Percentiles rank a stretch among this genome's conserved stretches.
phyloP scores from a whole-genome alignment of 2,888 invertebrate species.

The Callyntrura guangdongensis region DNA sequence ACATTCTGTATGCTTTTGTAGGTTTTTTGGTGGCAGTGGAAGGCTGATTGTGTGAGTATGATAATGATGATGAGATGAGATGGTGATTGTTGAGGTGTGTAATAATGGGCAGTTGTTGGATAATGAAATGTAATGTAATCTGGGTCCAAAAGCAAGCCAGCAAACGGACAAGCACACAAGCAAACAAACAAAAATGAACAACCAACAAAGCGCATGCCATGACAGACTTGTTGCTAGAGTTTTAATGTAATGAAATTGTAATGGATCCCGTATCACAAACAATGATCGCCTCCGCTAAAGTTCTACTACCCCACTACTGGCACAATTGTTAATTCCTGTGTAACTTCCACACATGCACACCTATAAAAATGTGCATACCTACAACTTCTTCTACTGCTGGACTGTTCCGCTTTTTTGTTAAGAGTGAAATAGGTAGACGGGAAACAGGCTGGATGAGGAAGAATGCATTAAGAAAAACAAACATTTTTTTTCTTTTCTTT shows the following conservation, averaged over 20 bases:
- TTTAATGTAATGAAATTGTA: constrained; percentile 63
- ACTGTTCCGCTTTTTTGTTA: not conserved
- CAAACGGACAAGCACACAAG: not conserved
- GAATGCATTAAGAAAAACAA: constrained; percentile 53
- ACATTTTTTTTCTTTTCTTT: constrained; percentile 51
- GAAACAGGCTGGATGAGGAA: not conserved
- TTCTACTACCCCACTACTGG: not conserved
- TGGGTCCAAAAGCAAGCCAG: not conserved
- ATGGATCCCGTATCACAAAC: constrained; percentile 63
- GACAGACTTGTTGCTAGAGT: not conserved
- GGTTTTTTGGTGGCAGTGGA: not conserved
- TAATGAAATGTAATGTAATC: constrained; percentile 70
- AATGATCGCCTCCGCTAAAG: constrained; percentile 27
- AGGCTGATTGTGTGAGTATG: constrained; percentile 9
- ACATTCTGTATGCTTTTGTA: not conserved
- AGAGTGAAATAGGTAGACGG: not conserved
- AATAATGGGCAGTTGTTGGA: constrained; percentile 65
- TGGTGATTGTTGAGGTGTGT: constrained; percentile 70
- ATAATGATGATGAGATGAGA: constrained; percentile 19
- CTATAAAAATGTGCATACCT: no score
- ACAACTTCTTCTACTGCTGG: no score
- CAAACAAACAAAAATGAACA: constrained; percentile 8
- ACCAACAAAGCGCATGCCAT: constrained; percentile 38
- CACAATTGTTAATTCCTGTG: constrained; percentile 37
- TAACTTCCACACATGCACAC: not conserved